Evolutionary conservation across 64 coral and sea anemone species (phyloP).

Genomic region (Platygyra sinensis): DNA sequence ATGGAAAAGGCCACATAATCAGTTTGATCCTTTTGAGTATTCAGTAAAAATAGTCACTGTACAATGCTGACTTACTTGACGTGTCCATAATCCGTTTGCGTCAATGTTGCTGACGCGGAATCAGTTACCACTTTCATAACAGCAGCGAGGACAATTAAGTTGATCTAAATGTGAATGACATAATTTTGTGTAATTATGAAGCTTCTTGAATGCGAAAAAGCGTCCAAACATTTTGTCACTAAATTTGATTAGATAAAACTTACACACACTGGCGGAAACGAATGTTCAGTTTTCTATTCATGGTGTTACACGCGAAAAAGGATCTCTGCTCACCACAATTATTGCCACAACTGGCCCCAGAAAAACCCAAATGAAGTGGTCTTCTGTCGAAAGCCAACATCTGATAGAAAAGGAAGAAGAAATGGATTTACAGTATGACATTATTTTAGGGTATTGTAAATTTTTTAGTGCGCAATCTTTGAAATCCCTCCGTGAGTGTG

Average conservation of each 20-base stretch:
- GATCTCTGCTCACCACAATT: neutral
- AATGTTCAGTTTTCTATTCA: no score
- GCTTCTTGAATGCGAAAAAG: neutral
- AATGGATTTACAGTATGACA: neutral
- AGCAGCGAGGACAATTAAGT: neutral
- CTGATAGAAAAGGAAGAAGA: neutral
- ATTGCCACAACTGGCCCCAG: neutral
- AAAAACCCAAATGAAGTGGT: slow-evolving; percentile 6
- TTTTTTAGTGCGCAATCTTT: no score
- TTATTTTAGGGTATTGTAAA: no score
- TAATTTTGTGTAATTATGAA: neutral
- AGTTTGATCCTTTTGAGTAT: no score
- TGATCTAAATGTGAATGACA: neutral
- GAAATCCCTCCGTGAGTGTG: no score
- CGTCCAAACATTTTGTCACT: no score
- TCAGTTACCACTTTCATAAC: neutral
- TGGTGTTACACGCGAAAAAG: neutral
- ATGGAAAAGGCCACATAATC: no score
- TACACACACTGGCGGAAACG: no score
- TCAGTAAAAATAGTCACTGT: neutral
- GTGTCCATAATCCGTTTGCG: neutral
- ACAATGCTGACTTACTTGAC: slow-evolving; percentile 1
- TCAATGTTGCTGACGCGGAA: neutral
- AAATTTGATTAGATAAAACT: no score
- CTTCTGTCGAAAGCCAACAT: neutral